Evolutionary conservation across 2,888 invertebrate species (phyloP).

Genomic region (Aleiodes leptofemur): DNA sequence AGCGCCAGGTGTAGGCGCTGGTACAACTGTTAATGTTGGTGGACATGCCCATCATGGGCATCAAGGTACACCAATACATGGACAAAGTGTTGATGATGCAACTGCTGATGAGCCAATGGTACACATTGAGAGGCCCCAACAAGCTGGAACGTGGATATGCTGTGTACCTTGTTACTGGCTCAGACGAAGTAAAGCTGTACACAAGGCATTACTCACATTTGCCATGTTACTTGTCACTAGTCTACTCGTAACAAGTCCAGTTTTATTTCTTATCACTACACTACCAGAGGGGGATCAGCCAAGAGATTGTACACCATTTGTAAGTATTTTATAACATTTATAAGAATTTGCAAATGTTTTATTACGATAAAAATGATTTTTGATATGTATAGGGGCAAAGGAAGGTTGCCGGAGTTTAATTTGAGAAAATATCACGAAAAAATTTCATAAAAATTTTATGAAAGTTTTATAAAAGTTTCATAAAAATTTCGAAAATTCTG

Average conservation of each 20-base stretch:
- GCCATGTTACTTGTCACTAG: slow-evolving; percentile 80
- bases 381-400: no score
- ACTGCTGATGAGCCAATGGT: slow-evolving; percentile 70
- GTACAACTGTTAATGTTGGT: slow-evolving; percentile 46
- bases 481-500: no score
- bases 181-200: slow-evolving; percentile 78
- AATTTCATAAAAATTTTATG: no score
- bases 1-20: slow-evolving; percentile 50
- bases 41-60: slow-evolving; percentile 29
- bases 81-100: slow-evolving; percentile 54
- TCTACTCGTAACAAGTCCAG: slow-evolving; percentile 79
- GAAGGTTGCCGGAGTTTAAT: no score
- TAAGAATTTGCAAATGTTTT: no score
- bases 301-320: slow-evolving; percentile 70
- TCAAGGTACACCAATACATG: slow-evolving; percentile 34
- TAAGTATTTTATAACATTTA: slow-evolving; percentile 55
- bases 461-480: no score
- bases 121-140: slow-evolving; percentile 64
- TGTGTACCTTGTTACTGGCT: slow-evolving; percentile 79
- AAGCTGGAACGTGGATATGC: slow-evolving; percentile 78
- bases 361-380: no score
- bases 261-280: slow-evolving; percentile 78
- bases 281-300: slow-evolving; percentile 74
- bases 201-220: slow-evolving; percentile 79
- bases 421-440: no score